These are phyloP conservation scores for Brachionus angularis DNA, from an alignment of 1,140 invertebrate species.

Conservation along the genomic window DNA sequence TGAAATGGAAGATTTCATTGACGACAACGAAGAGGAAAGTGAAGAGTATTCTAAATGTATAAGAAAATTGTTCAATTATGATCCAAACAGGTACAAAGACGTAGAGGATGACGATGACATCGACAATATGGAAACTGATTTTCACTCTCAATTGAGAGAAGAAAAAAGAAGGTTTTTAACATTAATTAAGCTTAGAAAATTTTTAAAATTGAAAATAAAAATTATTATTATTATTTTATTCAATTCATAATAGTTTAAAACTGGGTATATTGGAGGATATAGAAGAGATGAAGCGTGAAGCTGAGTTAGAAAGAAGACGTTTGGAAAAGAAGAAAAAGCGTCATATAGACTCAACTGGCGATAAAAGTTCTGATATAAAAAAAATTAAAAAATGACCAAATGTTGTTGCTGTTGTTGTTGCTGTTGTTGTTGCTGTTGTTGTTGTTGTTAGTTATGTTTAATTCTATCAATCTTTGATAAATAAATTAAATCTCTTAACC, in stretches of 20 bases:
- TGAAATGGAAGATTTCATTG: conserved; percentile 43
- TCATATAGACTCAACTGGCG: not conserved
- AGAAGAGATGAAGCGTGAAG: conserved; percentile 25
- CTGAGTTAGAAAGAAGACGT: conserved; percentile 10
- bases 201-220: no score
- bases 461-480: no score
- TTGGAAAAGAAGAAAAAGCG: conserved; percentile 37
- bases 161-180: conserved; percentile 20
- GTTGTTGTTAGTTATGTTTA: no score
- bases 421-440: no score
- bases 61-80: conserved; percentile 38
- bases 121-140: conserved; percentile 43
- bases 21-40: conserved; percentile 28
- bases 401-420: no score
- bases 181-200: no score
- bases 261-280: conserved; percentile 34
- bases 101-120: conserved; percentile 23
- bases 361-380: conserved; percentile 12
- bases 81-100: conserved; percentile 32
- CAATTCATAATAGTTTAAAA: conserved; percentile 3
- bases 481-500: no score
- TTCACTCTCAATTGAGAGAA: conserved; percentile 11
- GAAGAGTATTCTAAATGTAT: conserved; percentile 13
- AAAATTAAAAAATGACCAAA: conserved; percentile 36
- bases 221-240: no score